A percentile compares a stretch with the other conserved stretches of the same genome.
phyloP scores from a whole-genome alignment of 1,140 invertebrate species.

The Musca vetustissima region DNA sequence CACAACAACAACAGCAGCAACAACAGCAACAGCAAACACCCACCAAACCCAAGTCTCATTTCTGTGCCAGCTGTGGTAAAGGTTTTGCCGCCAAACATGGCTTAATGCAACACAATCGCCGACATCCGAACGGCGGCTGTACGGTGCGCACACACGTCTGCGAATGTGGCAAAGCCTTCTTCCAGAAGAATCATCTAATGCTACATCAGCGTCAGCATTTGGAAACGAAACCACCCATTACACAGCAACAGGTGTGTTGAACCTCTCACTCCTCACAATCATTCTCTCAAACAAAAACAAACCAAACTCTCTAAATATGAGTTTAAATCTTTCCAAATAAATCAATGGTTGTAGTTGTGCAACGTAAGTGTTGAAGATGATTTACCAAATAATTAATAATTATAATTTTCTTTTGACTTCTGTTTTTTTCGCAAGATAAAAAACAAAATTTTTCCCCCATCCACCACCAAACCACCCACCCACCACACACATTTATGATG shows the following conservation, averaged over 20 bases:
- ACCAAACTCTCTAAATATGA: slow-evolving; percentile 7
- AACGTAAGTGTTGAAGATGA: slow-evolving; percentile 16
- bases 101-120: slow-evolving; percentile 71
- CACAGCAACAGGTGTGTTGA: slow-evolving; percentile 57
- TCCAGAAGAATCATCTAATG: slow-evolving; percentile 80
- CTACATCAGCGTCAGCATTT: slow-evolving; percentile 80
- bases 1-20: slow-evolving; percentile 40
- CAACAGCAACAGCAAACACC: slow-evolving; percentile 49
- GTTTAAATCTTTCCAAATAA: slow-evolving; percentile 7
- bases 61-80: slow-evolving; percentile 80
- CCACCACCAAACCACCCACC: too few species aligned
- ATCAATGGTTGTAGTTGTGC: slow-evolving; percentile 30
- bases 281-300: slow-evolving; percentile 18
- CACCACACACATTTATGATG: too few species aligned
- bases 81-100: slow-evolving; percentile 83
- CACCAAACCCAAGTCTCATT: slow-evolving; percentile 72
- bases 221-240: slow-evolving; percentile 64
- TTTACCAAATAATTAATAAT: not conserved
- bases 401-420: too few species aligned
- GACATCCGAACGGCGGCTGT: slow-evolving; percentile 78
- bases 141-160: slow-evolving; percentile 79
- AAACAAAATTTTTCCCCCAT: too few species aligned
- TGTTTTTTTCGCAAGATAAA: too few species aligned
- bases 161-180: slow-evolving; percentile 84
- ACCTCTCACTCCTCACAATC: slow-evolving; percentile 27